Base-by-base conservation (phyloP, 2,888 invertebrate species). In the Ormyrus labotus region DNA sequence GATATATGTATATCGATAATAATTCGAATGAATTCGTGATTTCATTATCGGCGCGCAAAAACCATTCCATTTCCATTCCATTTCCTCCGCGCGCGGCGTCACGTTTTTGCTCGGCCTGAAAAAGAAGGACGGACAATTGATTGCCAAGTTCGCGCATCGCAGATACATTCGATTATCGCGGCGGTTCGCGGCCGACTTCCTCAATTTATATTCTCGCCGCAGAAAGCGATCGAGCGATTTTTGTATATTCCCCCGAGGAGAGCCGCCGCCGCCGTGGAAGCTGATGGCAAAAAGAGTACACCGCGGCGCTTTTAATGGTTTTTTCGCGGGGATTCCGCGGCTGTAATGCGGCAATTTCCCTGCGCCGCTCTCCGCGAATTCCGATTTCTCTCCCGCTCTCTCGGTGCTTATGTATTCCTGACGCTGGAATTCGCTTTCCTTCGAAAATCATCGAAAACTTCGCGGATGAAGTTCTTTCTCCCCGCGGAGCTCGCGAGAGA, bases 341-440 rank as follows among this genome's bases (percentile, higher is more conserved):
- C 13, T 2, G 50, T 70, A 70, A 70, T 77, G 5, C 51, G 45
- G 71, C 71, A 70, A 78, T 64, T 78, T 78, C 11, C 48, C 10
- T 60, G 19, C 50, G 19, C 51, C 11, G 55, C 8, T 11, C 51
- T 13, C 8, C 8, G 0, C 34, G 76, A 69, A 76, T 69, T 69
- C 34, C 76, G 69, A 76, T 76, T 76, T 76, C 67, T 50, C 19
- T 63, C 45, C 8, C 34, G 50, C 45, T 19, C 45, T 19, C 65
- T n/a, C 65, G 34, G 13, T 74, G 65, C 45, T 60, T 50, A 34
- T 57, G 10, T 34, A 67, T 53, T 51, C 72, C 9, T 53, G 53
- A 73, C 64, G 64, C 64, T 48, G 73, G 64, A 64, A 64, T 73
- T 48, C 53, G 19, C 60, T 55, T 63, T 63, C n/a, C n/a, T 11